Evolutionary conservation across 1,140 invertebrate species (phyloP), one percentile per base, ranked within the genome.

Genomic region (Drepana arcuata): DNA sequence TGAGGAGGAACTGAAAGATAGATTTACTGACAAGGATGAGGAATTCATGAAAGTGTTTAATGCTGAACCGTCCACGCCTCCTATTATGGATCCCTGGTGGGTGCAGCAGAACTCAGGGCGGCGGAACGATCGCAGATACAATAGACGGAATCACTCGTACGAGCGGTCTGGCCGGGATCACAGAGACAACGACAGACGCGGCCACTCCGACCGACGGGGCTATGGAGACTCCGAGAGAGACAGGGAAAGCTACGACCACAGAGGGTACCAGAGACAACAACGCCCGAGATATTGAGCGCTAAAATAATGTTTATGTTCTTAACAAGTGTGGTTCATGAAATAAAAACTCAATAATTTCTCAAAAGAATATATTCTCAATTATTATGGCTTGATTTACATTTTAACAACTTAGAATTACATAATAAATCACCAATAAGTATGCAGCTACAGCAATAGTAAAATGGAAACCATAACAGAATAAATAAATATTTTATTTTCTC

Each of bases 291-390:
- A 58, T 38, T 45, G 34, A 16, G 41, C 37, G 16, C 6, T 4
- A 38, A 48, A 14, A 40, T 27, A 14, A 39, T 26, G 23, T 42
- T 35, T 33, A 40, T 33, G n/a, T n/a, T n/a, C n/a, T n/a, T n/a
- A n/a, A n/a, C n/a, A n/a, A n/a, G n/a, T n/a, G n/a, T n/a, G n/a
- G n/a, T n/a, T n/a, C 29, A 37, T 33, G 58, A 64, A 70, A 68
- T 67, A 69, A 57, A 44, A n/a, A 25, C 30, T 34, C 58, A 31
- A 36, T 33, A 60, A 63, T 70, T 82, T 74, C 56, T 78, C 68
- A 75, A 79, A 82, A 82, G 64, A 82, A 79, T 79, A 80, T 82
- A 82, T 72, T 79, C 62, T 74, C 65, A 74, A 68, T 82, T 81
- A 79, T 81, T 81, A 81, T 81, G 77, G 77, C 77, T 81, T 77